phyloP scores from a whole-genome alignment of 2,888 invertebrate genomes.

The Timema podura region DNA sequence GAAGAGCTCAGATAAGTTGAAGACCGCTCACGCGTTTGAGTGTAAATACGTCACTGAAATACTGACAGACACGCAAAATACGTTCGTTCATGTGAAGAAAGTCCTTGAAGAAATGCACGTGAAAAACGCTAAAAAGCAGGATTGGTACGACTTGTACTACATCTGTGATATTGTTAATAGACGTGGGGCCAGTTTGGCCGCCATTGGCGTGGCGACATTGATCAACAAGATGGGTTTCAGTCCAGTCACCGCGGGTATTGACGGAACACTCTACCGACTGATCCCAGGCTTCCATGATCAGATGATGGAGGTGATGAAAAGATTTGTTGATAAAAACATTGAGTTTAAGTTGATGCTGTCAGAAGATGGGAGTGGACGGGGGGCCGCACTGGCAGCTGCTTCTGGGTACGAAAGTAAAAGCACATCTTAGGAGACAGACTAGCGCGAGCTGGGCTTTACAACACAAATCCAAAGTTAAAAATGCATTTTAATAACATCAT shows the following conservation, averaged over 20 bases:
- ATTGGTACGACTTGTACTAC: slow-evolving; percentile 86
- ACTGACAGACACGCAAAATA: no score
- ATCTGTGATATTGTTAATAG: slow-evolving; percentile 89
- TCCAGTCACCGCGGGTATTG: slow-evolving; percentile 87
- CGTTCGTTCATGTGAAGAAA: neutral
- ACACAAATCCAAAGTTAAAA: no score
- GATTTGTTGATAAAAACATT: slow-evolving; percentile 67
- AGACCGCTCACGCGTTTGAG: slow-evolving; percentile 40
- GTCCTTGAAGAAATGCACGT: slow-evolving; percentile 86
- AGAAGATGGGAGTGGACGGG: no score
- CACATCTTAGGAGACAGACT: no score
- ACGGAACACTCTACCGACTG: slow-evolving; percentile 87
- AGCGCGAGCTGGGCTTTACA: no score
- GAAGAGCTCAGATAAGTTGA: slow-evolving; percentile 70
- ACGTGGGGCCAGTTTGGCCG: slow-evolving; percentile 87
- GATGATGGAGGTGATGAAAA: slow-evolving; percentile 83
- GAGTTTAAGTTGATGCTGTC: slow-evolving; percentile 41
- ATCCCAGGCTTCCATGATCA: slow-evolving; percentile 70
- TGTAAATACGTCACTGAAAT: no score
- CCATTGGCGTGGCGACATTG: slow-evolving; percentile 82
- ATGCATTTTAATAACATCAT: no score
- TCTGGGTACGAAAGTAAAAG: no score
- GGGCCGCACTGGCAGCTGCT: no score
- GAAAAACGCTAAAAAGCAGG: slow-evolving; percentile 77
- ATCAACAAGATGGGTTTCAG: slow-evolving; percentile 87